phyloP scores from a whole-genome alignment of 2,113 vertebrate species.

The Dipodomys stephensi region DNA sequence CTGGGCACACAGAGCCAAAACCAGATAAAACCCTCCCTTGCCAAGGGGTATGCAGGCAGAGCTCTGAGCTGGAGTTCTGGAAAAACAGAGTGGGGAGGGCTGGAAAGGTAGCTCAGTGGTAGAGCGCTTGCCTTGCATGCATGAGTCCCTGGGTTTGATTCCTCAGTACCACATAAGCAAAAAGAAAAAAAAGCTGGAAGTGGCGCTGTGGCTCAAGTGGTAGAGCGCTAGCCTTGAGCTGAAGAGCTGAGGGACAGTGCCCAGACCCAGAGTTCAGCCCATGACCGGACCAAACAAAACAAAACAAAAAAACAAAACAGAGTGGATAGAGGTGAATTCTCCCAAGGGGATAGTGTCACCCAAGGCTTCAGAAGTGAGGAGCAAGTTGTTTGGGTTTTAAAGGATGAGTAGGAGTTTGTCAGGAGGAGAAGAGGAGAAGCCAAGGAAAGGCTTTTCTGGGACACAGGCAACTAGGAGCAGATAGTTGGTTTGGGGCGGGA shows the following conservation, averaged over 20 bases:
- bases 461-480: no score
- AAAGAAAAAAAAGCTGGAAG: no score
- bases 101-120: no score
- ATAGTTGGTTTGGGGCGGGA: neutral
- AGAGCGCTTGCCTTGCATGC: no score
- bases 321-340: neutral
- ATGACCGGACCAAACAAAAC: no score
- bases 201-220: no score
- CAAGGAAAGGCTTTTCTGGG: neutral
- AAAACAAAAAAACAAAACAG: neutral
- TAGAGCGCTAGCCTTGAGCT: no score
- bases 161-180: no score
- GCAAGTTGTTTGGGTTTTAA: neutral
- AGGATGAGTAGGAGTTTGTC: slow-evolving; percentile 26
- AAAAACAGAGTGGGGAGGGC: neutral
- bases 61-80: no score
- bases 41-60: neutral
- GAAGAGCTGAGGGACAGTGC: no score
- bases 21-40: neutral
- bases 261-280: no score
- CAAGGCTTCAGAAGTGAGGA: neutral
- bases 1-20: neutral
- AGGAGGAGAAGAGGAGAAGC: neutral
- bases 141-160: no score
- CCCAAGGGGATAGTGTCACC: neutral